Evolutionary conservation across 2,888 invertebrate species (phyloP).

Genomic region (Pandemis heparana): DNA sequence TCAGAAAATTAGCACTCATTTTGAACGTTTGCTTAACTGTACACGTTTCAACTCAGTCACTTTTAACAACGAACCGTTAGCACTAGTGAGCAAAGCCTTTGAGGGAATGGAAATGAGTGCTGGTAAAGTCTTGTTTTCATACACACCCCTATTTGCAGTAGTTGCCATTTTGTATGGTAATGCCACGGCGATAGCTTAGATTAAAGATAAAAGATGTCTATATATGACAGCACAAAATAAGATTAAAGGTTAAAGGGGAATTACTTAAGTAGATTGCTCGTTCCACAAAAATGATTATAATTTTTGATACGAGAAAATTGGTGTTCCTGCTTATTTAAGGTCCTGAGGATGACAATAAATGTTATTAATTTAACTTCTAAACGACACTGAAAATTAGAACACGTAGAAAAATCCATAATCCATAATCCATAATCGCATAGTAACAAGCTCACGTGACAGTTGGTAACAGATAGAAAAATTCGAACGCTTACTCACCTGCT

Average conservation of each 20-base stretch:
- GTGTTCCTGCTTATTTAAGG: too few species aligned
- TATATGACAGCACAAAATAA: neutral
- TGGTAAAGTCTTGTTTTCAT: neutral
- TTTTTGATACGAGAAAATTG: too few species aligned
- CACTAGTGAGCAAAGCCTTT: neutral
- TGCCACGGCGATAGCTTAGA: neutral
- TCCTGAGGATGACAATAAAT: too few species aligned
- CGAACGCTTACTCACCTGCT: too few species aligned
- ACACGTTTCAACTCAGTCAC: neutral
- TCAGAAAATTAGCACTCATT: neutral
- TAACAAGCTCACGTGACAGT: too few species aligned
- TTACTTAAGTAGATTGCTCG: neutral
- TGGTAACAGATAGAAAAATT: too few species aligned
- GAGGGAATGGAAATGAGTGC: neutral
- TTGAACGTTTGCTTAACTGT: neutral
- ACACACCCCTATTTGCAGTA: constrained; percentile 1
- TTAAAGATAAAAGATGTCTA: neutral
- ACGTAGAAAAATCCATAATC: too few species aligned
- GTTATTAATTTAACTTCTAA: neutral
- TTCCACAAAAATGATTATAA: too few species aligned
- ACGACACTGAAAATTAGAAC: too few species aligned
- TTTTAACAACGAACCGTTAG: neutral
- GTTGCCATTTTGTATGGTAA: neutral
- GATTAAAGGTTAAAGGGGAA: too few species aligned
- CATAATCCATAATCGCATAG: too few species aligned